Base-by-base conservation (phyloP, 2,113 vertebrate species). In the Spheniscus mendiculus region DNA sequence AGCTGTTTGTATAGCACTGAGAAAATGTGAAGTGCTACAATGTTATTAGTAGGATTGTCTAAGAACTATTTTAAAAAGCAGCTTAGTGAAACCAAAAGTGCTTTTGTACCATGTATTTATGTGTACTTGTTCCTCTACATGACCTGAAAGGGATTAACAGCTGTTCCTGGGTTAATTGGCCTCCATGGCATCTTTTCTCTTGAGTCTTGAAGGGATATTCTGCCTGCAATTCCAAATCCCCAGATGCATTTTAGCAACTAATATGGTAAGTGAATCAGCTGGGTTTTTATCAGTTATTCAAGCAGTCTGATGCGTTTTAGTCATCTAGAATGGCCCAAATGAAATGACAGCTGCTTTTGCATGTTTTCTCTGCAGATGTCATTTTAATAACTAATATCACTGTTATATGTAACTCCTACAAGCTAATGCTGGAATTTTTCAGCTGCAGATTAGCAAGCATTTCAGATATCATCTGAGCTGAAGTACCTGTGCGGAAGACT, bases 101-200 rank as follows among this genome's bases (percentile, higher is more conserved):
- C n/a, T 94, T 92, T 94, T 94, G 85, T 92, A 67, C 6, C 12
- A 15, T 34, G 17, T 47, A 63, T 83, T 94, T 94, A 32, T 77
- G 40, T 52, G 12, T 69, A n/a, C 52, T 95, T 91, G 61, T 63
- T 89, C 59, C 36, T 79, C 53, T 65, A 66, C 66, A 80, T 1
- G 40, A 77, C 65, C 70, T 82, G 34, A 94, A 91, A 61, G 47
- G 72, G 79, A 95, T 94, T 92, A 97, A 40, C 59, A 71, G 21
- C 50, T 71, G 44, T 78, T 89, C 72, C 76, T 87, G 72, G 29
- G 80, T 78, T 95, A 97, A 89, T 92, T 91, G 42, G 85, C 50
- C 88, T 95, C 61, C 15, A 34, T 63, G 34, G 56, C 47, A 79
- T 82, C 32, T 85, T 78, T 93, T 82, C 82, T 93, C 58, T 73